Evolutionary conservation across 2,113 vertebrate species (phyloP), one percentile per base, ranked within the genome.

Genomic region (Ginglymostoma cirratum): DNA sequence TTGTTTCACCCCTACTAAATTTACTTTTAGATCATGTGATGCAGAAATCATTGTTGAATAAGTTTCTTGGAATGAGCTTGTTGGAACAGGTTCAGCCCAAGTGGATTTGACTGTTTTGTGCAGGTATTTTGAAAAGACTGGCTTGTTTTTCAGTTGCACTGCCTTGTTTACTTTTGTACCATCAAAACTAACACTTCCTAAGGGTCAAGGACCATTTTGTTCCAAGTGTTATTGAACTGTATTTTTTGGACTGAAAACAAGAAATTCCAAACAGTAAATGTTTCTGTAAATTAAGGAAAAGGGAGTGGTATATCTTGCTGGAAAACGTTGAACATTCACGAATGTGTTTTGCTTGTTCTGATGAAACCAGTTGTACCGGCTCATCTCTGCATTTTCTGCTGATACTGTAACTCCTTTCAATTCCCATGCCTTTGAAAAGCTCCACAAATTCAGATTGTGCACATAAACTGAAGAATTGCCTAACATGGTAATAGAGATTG

Each of bases 291-390:
- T 66, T 21, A 21, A 42, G 80, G 45, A 83, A n/a, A 83, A 83
- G 21, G 34, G 45, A 87, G 34, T 66, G 87, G 86, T 3, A 8
- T 38, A 4, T 66, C 21, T 93, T 15, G 0, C 89, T 66, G 23
- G 19, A n/a, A 83, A 42, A 83, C 21, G 15, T 19, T 93, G 89
- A 38, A 93, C 66, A 19, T 17, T 93, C 89, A 38, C 17, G 5
- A 92, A 66, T 93, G 61, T 14, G 66, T 66, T 93, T 38, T 93
- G 80, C 80, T 83, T 45, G 21, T 83, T 83, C 38, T 45, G 38
- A 83, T 45, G 61, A 67, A 93, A 93, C 89, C 21, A n/a, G 89
- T 93, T 93, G 34, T 66, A 93, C 89, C 61, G 38, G 89, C 55
- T 93, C 65, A 19, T 12, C 1, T 61, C 89, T 65, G 87, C 2